phyloP scores from a whole-genome alignment of 2,113 vertebrate species.

The Macroglossus sobrinus region DNA sequence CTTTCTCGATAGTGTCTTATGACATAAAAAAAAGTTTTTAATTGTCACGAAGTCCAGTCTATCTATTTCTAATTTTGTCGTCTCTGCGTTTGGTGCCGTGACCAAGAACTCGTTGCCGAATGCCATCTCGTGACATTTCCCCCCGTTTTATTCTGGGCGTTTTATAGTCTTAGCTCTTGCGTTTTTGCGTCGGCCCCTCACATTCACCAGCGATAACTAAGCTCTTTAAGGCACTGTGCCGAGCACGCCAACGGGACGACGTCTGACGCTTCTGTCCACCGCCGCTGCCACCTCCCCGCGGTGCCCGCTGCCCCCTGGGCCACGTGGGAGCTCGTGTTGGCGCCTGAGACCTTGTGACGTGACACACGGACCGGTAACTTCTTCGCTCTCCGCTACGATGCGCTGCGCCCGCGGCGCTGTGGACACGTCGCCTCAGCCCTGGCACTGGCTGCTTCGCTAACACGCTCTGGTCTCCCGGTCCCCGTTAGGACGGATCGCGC shows the following conservation, averaged over 20 bases:
- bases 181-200: background rate
- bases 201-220: background rate
- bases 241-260: accelerated
- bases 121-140: accelerated
- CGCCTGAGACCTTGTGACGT: too few relatives aligned
- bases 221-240: background rate
- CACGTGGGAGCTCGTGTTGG: accelerated
- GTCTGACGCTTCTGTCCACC: accelerated
- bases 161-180: background rate
- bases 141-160: background rate
- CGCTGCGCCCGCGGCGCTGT: accelerated
- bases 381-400: background rate
- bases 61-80: background rate
- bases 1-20: too few relatives aligned
- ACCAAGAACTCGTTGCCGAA: background rate
- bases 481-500: accelerated
- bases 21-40: background rate
- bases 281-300: accelerated
- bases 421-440: background rate
- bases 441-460: background rate
- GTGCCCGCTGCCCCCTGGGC: accelerated
- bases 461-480: background rate
- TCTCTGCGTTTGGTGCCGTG: background rate
- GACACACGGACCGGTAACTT: accelerated
- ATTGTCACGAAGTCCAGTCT: background rate